Conservation (phyloP, 1,140 invertebrate genomes). For the Eurytemora carolleeae region DNA sequence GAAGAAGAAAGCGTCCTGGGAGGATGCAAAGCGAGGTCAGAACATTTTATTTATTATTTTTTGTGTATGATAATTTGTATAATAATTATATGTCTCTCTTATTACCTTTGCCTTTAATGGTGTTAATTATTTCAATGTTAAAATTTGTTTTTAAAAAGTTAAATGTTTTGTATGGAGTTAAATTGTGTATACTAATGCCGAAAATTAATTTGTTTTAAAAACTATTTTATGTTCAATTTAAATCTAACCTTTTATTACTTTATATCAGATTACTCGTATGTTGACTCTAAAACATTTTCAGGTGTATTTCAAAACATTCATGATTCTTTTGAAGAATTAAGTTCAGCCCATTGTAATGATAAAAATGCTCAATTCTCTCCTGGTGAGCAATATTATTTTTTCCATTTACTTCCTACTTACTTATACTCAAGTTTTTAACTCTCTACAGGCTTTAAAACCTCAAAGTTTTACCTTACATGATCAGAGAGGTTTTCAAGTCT, state of each 20-base stretch:
- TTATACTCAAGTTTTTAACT: too few relatives aligned
- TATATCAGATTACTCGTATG: not conserved
- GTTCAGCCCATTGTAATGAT: too few relatives aligned
- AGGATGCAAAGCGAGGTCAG: conserved; percentile 10
- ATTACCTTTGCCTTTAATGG: not conserved
- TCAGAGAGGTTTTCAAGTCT: too few relatives aligned
- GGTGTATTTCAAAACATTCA: not conserved
- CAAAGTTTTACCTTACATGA: too few relatives aligned
- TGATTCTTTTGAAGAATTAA: not conserved
- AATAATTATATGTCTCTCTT: not conserved
- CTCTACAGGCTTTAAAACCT: too few relatives aligned
- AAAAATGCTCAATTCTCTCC: too few relatives aligned
- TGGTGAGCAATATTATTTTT: too few relatives aligned
- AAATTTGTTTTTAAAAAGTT: not conserved
- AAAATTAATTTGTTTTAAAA: not conserved
- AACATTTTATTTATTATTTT: not conserved
- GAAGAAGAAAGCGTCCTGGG: conserved; percentile 10
- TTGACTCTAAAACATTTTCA: not conserved
- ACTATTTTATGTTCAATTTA: not conserved
- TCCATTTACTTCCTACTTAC: too few relatives aligned
- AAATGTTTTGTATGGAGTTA: not conserved
- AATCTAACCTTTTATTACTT: not conserved
- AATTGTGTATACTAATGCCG: not conserved
- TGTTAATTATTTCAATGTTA: not conserved
- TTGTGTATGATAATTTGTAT: not conserved